Evolutionary conservation across 2,113 vertebrate genomes (phyloP).

Genomic region (Neoarius graeffei): DNA sequence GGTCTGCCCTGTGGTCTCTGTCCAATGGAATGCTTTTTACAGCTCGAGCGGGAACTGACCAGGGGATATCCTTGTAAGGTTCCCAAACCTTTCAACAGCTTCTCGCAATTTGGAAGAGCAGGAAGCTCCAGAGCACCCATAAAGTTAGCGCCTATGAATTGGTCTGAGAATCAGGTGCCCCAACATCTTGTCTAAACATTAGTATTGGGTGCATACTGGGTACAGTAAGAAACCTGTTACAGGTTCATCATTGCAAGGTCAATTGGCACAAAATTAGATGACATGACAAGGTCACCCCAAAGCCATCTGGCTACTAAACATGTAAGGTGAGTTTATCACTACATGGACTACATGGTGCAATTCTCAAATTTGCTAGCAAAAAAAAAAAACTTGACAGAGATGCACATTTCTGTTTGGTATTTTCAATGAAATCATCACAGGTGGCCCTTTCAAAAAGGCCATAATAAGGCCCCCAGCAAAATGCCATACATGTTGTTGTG

Average conservation of each 20-base stretch:
- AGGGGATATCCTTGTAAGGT: background rate
- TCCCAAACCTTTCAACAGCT: background rate
- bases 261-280: background rate
- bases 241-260: background rate
- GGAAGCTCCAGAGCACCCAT: background rate
- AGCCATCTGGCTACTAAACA: background rate
- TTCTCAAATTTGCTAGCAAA: background rate
- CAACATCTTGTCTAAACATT: background rate
- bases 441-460: background rate
- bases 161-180: background rate
- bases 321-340: background rate
- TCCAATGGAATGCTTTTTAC: background rate
- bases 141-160: background rate
- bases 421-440: background rate
- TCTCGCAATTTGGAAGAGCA: background rate
- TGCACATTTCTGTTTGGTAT: too few relatives aligned
- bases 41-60: background rate
- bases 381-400: too few relatives aligned
- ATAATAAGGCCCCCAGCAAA: background rate
- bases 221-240: background rate
- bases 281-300: background rate
- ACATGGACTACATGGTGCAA: too few relatives aligned
- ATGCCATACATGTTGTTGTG: background rate
- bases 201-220: background rate
- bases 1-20: background rate